Evolutionary conservation across 2,888 invertebrate species (phyloP).

Genomic region (Eupithecia exiguata): DNA sequence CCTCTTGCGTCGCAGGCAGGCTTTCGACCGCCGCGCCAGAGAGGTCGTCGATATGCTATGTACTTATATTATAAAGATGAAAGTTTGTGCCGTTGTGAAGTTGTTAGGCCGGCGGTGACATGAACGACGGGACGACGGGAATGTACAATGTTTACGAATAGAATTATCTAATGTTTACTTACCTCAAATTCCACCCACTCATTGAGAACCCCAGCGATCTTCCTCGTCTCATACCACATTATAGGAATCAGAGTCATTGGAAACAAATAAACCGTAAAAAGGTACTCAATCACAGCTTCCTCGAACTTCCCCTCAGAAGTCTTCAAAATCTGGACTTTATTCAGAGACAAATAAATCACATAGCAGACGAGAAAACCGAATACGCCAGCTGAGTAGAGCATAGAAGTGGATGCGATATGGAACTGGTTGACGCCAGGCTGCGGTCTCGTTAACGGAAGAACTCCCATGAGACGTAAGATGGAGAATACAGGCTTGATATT

Average conservation of each 20-base stretch:
- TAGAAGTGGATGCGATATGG: conserved; percentile 78
- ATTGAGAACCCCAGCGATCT: conserved; percentile 84
- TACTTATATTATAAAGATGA: too few species aligned
- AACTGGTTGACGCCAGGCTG: conserved; percentile 78
- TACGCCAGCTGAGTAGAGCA: conserved; percentile 83
- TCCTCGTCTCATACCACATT: conserved; percentile 87
- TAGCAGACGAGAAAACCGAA: conserved; percentile 80
- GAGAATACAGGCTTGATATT: conserved; percentile 77
- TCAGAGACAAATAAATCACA: conserved; percentile 84
- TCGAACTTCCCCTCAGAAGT: conserved; percentile 88
- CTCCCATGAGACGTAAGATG: conserved; percentile 82
- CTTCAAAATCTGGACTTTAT: conserved; percentile 85
- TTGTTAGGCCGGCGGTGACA: too few species aligned
- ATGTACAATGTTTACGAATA: too few species aligned
- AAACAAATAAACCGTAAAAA: conserved; percentile 88
- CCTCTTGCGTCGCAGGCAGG: too few species aligned
- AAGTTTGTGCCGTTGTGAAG: too few species aligned
- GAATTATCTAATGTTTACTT: too few species aligned
- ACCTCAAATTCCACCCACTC: conserved; percentile 88
- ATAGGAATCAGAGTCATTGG: conserved; percentile 86
- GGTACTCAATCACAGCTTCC: conserved; percentile 89
- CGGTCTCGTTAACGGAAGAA: conserved; percentile 84
- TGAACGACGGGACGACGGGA: too few species aligned
- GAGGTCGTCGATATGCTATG: too few species aligned
- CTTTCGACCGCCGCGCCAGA: too few species aligned